A percentile compares a stretch with the other conserved stretches of the same genome.
These are phyloP conservation scores for Aleadryas rufinucha DNA, from an alignment of 2,113 vertebrate genomes.

Conservation along the genomic window DNA sequence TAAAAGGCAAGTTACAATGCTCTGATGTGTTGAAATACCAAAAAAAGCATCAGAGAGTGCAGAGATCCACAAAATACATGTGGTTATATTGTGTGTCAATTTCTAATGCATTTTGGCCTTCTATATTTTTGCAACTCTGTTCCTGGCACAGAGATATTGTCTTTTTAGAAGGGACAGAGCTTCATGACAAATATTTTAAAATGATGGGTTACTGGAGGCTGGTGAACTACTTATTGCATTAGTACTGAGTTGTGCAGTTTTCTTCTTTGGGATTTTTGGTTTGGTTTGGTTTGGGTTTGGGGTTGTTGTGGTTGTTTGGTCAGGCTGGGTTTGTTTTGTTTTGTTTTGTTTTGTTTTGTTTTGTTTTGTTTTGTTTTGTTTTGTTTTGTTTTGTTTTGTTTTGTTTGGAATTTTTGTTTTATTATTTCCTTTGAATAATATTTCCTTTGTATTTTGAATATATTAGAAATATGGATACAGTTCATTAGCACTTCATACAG, in stretches of 20 bases:
- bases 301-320: neutral
- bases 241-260: neutral
- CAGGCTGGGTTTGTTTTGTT: neutral
- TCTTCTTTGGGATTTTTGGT: neutral
- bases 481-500: neutral
- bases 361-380: neutral
- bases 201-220: neutral
- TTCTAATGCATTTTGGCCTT: neutral
- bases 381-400: neutral
- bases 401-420: neutral
- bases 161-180: neutral
- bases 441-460: neutral
- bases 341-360: neutral
- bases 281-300: too few species aligned
- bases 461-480: neutral
- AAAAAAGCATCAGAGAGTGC: neutral
- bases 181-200: neutral
- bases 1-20: neutral
- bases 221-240: neutral
- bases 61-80: neutral
- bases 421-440: neutral
- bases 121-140: neutral
- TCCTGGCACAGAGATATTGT: neutral
- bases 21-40: neutral
- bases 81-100: neutral